phyloP scores from a whole-genome alignment of 2,113 vertebrate species.

The Oreochromis niloticus region DNA sequence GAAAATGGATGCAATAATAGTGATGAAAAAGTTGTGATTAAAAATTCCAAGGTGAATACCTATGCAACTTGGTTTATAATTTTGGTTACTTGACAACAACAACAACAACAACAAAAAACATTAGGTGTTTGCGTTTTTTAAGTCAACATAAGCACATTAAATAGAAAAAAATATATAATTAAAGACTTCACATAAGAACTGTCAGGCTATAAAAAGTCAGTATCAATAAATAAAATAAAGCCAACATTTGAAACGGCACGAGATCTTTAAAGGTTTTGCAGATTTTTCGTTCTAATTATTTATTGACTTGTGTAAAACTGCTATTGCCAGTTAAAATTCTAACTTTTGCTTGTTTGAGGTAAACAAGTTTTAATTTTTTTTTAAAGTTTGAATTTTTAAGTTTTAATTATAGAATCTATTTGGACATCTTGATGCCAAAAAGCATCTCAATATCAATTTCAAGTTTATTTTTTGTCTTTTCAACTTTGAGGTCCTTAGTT shows the following conservation, averaged over 20 bases:
- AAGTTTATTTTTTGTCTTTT: not conserved
- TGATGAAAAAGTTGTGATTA: not conserved
- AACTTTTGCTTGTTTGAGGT: not conserved
- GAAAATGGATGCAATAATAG: not conserved
- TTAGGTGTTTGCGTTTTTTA: not conserved
- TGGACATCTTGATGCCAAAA: not conserved
- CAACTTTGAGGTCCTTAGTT: not conserved
- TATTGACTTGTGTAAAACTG: not conserved
- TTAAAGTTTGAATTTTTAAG: not conserved
- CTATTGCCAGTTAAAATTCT: not conserved
- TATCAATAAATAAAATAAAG: not conserved
- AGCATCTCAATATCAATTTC: not conserved
- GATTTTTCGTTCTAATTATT: not conserved
- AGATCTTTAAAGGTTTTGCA: not conserved
- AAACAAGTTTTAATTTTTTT: not conserved
- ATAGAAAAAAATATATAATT: not conserved
- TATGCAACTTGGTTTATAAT: constrained; percentile 26
- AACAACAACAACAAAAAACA: not conserved
- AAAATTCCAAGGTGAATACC: not conserved
- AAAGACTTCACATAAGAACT: not conserved
- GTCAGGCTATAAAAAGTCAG: not conserved
- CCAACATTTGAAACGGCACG: not conserved
- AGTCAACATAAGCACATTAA: not conserved
- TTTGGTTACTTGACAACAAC: not conserved
- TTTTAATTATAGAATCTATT: not conserved